Percentiles rank a stretch among this genome's conserved stretches.
Evolutionary conservation across 2,797 vertebrate species (phyloP).

Genomic region (Prionace glauca): DNA sequence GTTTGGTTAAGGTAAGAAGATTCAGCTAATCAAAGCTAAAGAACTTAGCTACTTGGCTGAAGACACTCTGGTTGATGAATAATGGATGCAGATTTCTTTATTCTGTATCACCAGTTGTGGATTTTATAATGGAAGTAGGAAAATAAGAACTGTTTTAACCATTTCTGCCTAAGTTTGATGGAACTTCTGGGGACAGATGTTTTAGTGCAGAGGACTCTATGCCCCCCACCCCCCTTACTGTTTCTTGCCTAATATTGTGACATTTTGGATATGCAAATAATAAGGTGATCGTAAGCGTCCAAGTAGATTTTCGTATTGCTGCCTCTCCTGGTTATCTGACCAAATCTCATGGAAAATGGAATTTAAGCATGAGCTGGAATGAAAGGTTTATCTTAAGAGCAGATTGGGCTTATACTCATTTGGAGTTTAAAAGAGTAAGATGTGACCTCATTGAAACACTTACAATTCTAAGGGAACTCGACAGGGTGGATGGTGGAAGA

Average conservation of each 20-base stretch:
- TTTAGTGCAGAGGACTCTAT: not conserved
- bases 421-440: too few relatives aligned
- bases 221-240: not conserved
- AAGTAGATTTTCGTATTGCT: not conserved
- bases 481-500: too few relatives aligned
- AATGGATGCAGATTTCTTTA: not conserved
- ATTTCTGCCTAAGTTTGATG: not conserved
- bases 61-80: not conserved
- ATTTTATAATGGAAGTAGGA: not conserved
- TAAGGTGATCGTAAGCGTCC: not conserved
- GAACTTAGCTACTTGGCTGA: not conserved
- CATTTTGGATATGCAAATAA: not conserved
- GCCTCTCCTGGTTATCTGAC: not conserved
- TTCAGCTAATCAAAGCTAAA: not conserved
- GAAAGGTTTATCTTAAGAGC: not conserved
- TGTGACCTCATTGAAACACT: too few relatives aligned
- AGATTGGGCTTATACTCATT: too few relatives aligned
- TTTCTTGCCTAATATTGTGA: not conserved
- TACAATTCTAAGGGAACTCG: too few relatives aligned
- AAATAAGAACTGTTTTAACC: slow-evolving; percentile 5
- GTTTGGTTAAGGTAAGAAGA: not conserved
- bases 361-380: not conserved
- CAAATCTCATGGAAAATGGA: not conserved
- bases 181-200: not conserved
- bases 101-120: not conserved